Evolutionary conservation across 1,140 invertebrate species (phyloP), one percentile per base, ranked within the genome.

Genomic region (Lucilia cuprina): DNA sequence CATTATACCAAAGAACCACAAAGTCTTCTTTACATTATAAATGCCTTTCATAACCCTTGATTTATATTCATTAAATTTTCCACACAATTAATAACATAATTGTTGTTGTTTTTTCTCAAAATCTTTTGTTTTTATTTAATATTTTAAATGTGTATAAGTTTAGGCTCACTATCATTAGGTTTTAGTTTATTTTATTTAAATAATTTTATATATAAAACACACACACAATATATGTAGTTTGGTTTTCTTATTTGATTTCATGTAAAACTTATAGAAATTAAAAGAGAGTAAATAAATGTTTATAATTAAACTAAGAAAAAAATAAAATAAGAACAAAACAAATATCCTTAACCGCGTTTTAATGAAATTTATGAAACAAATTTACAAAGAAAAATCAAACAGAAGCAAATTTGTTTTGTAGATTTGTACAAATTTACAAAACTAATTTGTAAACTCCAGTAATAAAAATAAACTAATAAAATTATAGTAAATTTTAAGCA

Each of bases 121-220:
- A 70, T 70, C 10, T 70, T 70, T 70, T 70, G n/a, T 70, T 70
- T 30, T 30, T 41, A 70, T 70, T 60, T 70, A 70, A 70, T 70
- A 70, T 70, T 70, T 70, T 70, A 70, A 70, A 70, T 70, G 65
- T 70, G 65, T 70, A 70, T 70, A 70, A 70, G 65, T 70, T 70
- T 70, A 70, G 65, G 65, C 65, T 70, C 65, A 70, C 65, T 70
- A 70, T 70, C 65, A 25, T 70, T 70, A 21, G 65, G 25, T 65
- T 65, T 21, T 70, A 21, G 65, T 70, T 70, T 70, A 21, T 19
- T 70, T 70, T 70, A 21, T 21, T 70, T 70, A 21, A 70, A 70
- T 70, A 70, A 70, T 70, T 60, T 60, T 70, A 70, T 70, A 70
- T 70, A 70, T 70, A 70, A 70, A 70, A 70, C 65, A 70, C 65